Percentiles rank a stretch among this genome's conserved stretches.
Evolutionary conservation across 1,140 invertebrate species (phyloP).

Genomic region (Apis mellifera): Amel_HAv3.1 CM009938.2:6279001-6279500

Average conservation of each 20-base stretch:
- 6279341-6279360: slow-evolving; percentile 46
- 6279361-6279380: neutral
- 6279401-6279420: neutral
- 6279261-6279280: neutral
- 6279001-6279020: neutral
- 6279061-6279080: neutral
- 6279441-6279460: too few relatives aligned
- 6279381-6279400: too few relatives aligned
- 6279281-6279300: neutral
- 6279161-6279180: neutral
- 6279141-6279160: neutral
- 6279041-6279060: neutral
- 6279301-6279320: neutral
- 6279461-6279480: neutral
- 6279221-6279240: neutral
- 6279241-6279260: neutral
- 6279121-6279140: neutral
- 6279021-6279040: neutral
- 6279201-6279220: neutral
- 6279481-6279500: neutral
- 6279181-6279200: slow-evolving; percentile 1
- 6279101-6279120: slow-evolving; percentile 31
- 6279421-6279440: neutral
- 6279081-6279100: neutral
- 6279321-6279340: neutral